These are phyloP conservation scores for Parnassius smintheus DNA, from an alignment of 2,888 invertebrate species.

Conservation along the genomic window DNA sequence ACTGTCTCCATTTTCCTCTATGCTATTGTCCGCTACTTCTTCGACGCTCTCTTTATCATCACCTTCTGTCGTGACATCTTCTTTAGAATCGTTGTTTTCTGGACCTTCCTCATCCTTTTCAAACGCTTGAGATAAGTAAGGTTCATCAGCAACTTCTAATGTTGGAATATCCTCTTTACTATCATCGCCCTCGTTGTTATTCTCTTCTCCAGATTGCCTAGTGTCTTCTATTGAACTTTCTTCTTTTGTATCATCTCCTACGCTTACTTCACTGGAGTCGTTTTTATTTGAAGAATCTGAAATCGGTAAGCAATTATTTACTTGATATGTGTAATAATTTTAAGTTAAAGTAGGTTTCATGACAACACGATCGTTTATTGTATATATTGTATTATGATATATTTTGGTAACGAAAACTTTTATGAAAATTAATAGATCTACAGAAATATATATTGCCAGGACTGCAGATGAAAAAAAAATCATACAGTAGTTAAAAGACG, in stretches of 20 bases:
- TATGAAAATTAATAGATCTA: no score
- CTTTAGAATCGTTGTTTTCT: constrained; percentile 61
- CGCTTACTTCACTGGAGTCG: constrained; percentile 75
- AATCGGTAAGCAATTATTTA: constrained; percentile 29
- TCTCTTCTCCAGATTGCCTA: constrained; percentile 47
- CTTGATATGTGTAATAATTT: no score
- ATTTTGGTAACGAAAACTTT: no score
- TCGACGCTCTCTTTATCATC: constrained; percentile 56
- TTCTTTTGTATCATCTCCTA: constrained; percentile 71
- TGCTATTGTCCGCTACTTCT: constrained; percentile 45
- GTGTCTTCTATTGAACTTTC: constrained; percentile 64
- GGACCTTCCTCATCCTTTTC: constrained; percentile 66
- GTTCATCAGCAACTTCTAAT: constrained; percentile 74
- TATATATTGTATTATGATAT: no score
- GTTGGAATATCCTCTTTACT: constrained; percentile 60
- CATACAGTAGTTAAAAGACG: no score
- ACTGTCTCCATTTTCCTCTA: constrained; percentile 53
- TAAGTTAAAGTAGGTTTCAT: no score
- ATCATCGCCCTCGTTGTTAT: constrained; percentile 44
- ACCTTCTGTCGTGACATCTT: constrained; percentile 50
- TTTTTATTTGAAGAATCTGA: constrained; percentile 74
- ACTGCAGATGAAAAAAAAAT: no score
- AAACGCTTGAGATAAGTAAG: constrained; percentile 69
- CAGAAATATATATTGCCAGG: no score
- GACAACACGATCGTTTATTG: no score